Conservation (phyloP, 2,797 vertebrate species). For the Chloroceryle amazona region DNA sequence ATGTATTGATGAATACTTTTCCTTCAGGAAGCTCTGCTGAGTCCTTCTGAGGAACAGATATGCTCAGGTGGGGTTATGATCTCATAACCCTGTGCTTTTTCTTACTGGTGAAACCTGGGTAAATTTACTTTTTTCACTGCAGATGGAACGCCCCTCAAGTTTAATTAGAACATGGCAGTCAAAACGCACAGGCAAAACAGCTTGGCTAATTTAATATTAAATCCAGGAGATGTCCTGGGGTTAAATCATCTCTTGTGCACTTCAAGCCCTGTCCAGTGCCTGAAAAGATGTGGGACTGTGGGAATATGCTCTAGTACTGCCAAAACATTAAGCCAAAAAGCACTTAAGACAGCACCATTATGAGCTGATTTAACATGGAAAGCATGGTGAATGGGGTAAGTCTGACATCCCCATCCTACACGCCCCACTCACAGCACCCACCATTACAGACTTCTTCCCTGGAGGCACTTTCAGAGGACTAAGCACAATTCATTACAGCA, state of each 20-base stretch:
- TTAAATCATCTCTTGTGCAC: neutral
- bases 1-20: neutral
- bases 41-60: neutral
- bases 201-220: neutral
- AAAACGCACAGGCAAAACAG: neutral
- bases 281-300: neutral
- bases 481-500: neutral
- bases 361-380: neutral
- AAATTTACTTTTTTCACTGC: neutral
- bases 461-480: neutral
- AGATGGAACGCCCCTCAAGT: neutral
- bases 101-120: neutral
- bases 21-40: neutral
- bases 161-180: neutral
- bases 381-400: neutral
- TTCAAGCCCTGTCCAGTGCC: neutral
- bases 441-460: neutral
- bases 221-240: neutral
- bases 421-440: neutral
- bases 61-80: neutral
- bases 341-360: rapidly evolving
- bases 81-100: neutral
- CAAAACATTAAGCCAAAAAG: neutral
- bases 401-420: neutral
- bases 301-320: rapidly evolving